Evolutionary conservation across 2,888 invertebrate genomes (phyloP), one percentile per base, ranked within the genome.

Genomic region (Agapostemon virescens): DNA sequence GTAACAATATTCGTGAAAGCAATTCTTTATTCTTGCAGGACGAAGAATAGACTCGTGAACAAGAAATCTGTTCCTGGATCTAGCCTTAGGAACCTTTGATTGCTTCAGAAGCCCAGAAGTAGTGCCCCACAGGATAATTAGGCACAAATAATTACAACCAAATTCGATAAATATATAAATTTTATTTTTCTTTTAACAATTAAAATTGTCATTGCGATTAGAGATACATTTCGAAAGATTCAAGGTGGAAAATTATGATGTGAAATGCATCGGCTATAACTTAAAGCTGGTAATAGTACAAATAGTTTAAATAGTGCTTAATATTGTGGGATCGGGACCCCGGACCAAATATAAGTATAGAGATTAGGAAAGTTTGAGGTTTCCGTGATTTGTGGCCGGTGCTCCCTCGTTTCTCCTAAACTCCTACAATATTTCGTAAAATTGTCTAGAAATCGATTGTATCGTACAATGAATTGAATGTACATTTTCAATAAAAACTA

Each of bases 401-500:
- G 11, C 11, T 49, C 49, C 49, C 55, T 55, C 55, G 5, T 26
- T 23, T 15, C 26, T 26, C 15, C 15, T 23, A 15, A 15, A 26
- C 6, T 55, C n/a, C 49, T 49, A 49, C 49, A 49, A 67, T 69
- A 38, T 63, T 69, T 30, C 38, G 26, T 38, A 45, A n/a, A 33
- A 45, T 38, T 74, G 23, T 42, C 40, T 40, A 73, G n/a, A 67
- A 58, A 61, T 40, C 40, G 58, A 45, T 58, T 69, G 17, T 61
- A 36, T 36, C 15, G 58, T 38, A 36, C 42, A 26, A 69, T 45
- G 36, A 74, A 26, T 38, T 15, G 30, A 69, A 67, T 61, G 33
- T 67, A 61, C 61, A 64, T 81, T 74, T 36, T 67, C 55, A 66
- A 55, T 81, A 55, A 66, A 79, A 67, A 75, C 67, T 79, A 77